Conservation (phyloP, 2,113 vertebrate genomes). For the Corythaeola cristata region DNA sequence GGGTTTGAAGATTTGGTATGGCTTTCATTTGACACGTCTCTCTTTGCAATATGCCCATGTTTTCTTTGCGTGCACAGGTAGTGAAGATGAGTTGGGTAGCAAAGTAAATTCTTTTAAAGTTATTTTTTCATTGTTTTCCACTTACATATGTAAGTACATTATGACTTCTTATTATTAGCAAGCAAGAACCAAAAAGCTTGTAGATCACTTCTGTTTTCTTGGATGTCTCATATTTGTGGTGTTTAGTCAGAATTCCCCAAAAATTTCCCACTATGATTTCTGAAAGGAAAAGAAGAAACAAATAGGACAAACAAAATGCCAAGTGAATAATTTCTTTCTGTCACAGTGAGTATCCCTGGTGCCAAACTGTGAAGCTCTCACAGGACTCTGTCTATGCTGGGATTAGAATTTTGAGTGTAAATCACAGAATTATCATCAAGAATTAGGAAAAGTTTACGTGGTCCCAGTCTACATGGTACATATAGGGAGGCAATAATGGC, state of each 20-base stretch:
- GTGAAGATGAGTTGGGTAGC: neutral
- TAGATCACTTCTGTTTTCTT: neutral
- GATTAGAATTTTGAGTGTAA: neutral
- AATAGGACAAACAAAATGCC: neutral
- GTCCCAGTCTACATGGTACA: neutral
- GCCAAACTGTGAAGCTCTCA: neutral
- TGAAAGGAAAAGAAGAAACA: neutral
- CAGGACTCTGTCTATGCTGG: neutral
- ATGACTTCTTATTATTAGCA: neutral
- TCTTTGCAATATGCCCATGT: neutral
- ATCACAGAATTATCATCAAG: neutral
- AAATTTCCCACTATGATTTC: neutral
- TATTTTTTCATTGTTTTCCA: neutral
- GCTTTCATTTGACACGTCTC: neutral
- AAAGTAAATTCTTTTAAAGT: neutral
- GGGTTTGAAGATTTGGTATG: neutral
- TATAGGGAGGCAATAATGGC: neutral
- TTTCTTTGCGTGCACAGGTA: neutral
- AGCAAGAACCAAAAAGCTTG: neutral
- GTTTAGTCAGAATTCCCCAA: neutral
- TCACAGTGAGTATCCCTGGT: neutral
- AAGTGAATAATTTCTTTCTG: neutral
- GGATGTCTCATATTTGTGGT: neutral
- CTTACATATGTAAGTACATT: neutral
- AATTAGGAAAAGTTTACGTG: neutral